These are phyloP conservation scores for Melanotaenia parkinsoni DNA, from an alignment of 2,797 vertebrate genomes.

Conservation along the genomic window DNA sequence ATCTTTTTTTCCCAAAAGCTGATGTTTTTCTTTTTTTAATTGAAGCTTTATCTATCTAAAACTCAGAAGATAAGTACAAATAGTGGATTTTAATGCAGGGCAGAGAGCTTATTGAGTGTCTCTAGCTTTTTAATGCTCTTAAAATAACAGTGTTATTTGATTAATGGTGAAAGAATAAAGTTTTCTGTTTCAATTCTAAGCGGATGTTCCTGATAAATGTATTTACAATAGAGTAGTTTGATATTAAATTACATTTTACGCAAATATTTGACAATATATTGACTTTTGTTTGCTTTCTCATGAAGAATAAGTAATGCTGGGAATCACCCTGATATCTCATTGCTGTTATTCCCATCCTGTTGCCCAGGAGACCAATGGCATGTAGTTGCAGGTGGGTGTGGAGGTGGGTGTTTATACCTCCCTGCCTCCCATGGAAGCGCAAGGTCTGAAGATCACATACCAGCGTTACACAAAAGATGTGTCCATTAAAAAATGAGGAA, in stretches of 20 bases:
- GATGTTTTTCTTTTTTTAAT: background rate
- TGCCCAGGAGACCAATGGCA: slow-evolving; percentile 72
- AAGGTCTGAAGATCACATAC: slow-evolving; percentile 63
- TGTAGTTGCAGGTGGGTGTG: slow-evolving; percentile 71
- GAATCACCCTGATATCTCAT: slow-evolving; percentile 58
- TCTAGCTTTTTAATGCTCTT: background rate
- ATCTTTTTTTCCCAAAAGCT: background rate
- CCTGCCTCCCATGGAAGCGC: slow-evolving; percentile 49
- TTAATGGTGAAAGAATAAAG: background rate
- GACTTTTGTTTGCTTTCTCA: slow-evolving; percentile 32
- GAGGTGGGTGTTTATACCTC: slow-evolving; percentile 66
- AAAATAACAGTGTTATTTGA: background rate
- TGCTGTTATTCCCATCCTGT: slow-evolving; percentile 64
- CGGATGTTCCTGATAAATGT: background rate
- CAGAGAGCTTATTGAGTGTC: background rate
- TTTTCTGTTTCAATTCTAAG: background rate
- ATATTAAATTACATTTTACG: slow-evolving; percentile 21
- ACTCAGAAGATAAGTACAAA: background rate
- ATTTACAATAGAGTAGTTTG: slow-evolving; percentile 13
- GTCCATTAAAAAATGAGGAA: background rate
- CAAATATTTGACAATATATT: slow-evolving; percentile 24
- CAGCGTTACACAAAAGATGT: slow-evolving; percentile 55
- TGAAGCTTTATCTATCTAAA: slow-evolving; percentile 3
- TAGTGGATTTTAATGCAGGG: background rate
- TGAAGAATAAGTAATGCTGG: slow-evolving; percentile 34